A percentile compares a stretch with the other conserved stretches of the same genome.
Conservation (phyloP, 1,140 invertebrate species). For the Homalodisca vitripennis region DNA sequence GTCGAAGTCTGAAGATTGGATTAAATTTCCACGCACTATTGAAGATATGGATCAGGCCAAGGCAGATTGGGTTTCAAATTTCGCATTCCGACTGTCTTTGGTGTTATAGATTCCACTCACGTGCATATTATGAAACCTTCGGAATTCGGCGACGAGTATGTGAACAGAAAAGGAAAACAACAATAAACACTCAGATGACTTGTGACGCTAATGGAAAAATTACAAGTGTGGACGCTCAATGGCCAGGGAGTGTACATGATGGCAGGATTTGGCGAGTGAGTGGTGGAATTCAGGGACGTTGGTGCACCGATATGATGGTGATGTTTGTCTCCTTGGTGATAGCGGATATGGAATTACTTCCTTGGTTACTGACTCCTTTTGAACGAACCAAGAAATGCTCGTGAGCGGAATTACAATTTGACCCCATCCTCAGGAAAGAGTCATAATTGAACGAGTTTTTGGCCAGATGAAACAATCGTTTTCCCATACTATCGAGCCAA, state of each 20-base stretch:
- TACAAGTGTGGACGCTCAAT: slow-evolving; percentile 14
- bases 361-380: not conserved
- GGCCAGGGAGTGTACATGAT: slow-evolving; percentile 12
- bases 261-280: slow-evolving; percentile 5
- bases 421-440: not conserved
- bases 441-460: not conserved
- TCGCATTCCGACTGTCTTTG: not conserved
- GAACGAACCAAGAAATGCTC: slow-evolving; percentile 1
- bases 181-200: slow-evolving; percentile 35
- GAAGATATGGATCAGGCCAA: slow-evolving; percentile 16
- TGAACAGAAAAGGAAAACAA: slow-evolving; percentile 23
- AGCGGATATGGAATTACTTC: slow-evolving; percentile 15
- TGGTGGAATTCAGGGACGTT: not conserved
- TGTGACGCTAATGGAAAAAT: slow-evolving; percentile 21
- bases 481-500: not conserved
- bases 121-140: not conserved
- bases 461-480: slow-evolving; percentile 15
- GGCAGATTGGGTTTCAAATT: not conserved
- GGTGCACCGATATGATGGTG: not conserved
- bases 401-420: not conserved
- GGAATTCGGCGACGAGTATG: slow-evolving; percentile 1
- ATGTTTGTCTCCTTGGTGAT: not conserved
- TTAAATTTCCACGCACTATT: slow-evolving; percentile 2
- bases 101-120: not conserved
- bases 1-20: not conserved